Evolutionary conservation across 2,113 vertebrate genomes (phyloP).

Genomic region (Atractosteus spatula): DNA sequence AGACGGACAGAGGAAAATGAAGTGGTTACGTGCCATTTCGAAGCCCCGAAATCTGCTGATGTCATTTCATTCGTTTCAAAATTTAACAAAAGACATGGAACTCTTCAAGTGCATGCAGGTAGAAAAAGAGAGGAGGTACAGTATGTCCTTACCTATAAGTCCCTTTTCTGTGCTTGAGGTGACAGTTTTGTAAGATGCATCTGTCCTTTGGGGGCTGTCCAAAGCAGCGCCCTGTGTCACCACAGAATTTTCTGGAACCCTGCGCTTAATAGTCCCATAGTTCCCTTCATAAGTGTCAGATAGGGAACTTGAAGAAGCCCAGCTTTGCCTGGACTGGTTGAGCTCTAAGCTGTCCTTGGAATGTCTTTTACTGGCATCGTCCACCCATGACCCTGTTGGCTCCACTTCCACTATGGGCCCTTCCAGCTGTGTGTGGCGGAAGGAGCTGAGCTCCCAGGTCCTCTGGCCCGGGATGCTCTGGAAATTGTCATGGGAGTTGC

Average conservation of each 20-base stretch:
- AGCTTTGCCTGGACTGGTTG: constrained; percentile 76
- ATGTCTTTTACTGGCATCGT: constrained; percentile 57
- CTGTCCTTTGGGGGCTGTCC: constrained; percentile 62
- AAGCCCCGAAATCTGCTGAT: constrained; percentile 35
- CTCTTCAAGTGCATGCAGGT: constrained; percentile 23
- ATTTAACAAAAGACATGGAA: not conserved
- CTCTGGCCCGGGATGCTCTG: constrained; percentile 81
- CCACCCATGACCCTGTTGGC: constrained; percentile 52
- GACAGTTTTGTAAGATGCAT: constrained; percentile 86
- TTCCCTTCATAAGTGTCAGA: constrained; percentile 82
- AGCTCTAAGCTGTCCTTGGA: constrained; percentile 64
- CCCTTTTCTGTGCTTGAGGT: constrained; percentile 95
- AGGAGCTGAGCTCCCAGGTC: constrained; percentile 69
- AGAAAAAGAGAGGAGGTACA: constrained; percentile 13
- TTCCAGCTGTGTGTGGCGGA: constrained; percentile 72
- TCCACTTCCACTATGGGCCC: constrained; percentile 80
- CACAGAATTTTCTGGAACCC: constrained; percentile 59
- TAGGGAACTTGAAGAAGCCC: constrained; percentile 85
- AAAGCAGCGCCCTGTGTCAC: constrained; percentile 57
- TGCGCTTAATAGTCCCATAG: constrained; percentile 82
- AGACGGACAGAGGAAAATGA: constrained; percentile 18
- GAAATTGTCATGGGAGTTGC: constrained; percentile 92
- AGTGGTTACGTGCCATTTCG: constrained; percentile 33
- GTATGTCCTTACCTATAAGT: constrained; percentile 82
- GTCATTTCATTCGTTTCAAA: constrained; percentile 29